Percentiles rank a stretch among this genome's conserved stretches.
These are phyloP conservation scores for Myotis daubentonii DNA, from an alignment of 2,797 vertebrate species.

Conservation along the genomic window DNA sequence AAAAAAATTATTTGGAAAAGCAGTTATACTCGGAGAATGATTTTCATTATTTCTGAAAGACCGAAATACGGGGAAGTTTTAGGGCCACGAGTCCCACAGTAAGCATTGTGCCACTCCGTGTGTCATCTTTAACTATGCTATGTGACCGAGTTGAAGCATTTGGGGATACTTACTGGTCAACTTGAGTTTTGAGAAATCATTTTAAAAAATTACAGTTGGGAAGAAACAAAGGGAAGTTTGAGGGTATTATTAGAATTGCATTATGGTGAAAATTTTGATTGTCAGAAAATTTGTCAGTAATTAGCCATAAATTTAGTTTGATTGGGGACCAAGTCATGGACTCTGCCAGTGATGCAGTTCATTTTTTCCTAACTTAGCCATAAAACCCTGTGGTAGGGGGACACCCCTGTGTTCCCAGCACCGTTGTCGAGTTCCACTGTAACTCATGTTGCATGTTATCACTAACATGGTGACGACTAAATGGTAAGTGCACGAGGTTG, in stretches of 20 bases:
- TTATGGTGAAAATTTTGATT: not conserved
- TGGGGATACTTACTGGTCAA: not conserved
- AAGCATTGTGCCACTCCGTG: not conserved
- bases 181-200: conserved; percentile 41
- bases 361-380: not conserved
- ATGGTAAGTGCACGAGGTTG: not conserved
- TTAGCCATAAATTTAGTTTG: conserved; percentile 28
- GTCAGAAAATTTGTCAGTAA: conserved; percentile 43
- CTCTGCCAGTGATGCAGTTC: not conserved
- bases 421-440: not conserved
- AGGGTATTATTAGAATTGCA: conserved; percentile 42
- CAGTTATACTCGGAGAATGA: conserved; percentile 4
- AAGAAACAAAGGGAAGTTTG: conserved; percentile 29
- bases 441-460: not conserved
- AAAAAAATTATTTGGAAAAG: conserved; percentile 43
- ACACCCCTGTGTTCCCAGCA: not conserved
- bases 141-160: not conserved
- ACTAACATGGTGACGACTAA: not conserved
- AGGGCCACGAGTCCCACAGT: not conserved
- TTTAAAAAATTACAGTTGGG: not conserved
- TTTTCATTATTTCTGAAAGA: conserved; percentile 50
- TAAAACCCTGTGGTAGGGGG: not conserved
- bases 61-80: not conserved
- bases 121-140: not conserved
- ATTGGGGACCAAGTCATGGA: not conserved